Conservation (phyloP, 2,113 vertebrate species). For the chimpanzee (Pan troglodytes) region NHGRI_mPanTro3-v2.1_pri NC_072421.2:126978001-126978500, state of each 20-base stretch:
- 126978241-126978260: background rate
- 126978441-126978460: too few relatives aligned
- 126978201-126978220: slow-evolving; percentile 52
- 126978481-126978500: too few relatives aligned
- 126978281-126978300: too few relatives aligned
- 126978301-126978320: too few relatives aligned
- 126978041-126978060: slow-evolving; percentile 63
- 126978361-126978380: too few relatives aligned
- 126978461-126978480: too few relatives aligned
- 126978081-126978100: slow-evolving; percentile 67
- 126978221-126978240: background rate
- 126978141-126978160: slow-evolving; percentile 10
- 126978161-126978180: slow-evolving; percentile 34
- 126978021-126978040: slow-evolving; percentile 71
- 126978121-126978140: slow-evolving; percentile 57
- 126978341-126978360: too few relatives aligned
- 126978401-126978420: too few relatives aligned
- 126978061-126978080: slow-evolving; percentile 67
- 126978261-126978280: slow-evolving; percentile 1
- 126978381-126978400: too few relatives aligned
- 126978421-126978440: too few relatives aligned
- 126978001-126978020: slow-evolving; percentile 61
- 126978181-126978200: background rate
- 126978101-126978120: slow-evolving; percentile 69
- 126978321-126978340: too few relatives aligned